Evolutionary conservation across 2,113 vertebrate species (phyloP), one percentile per base, ranked within the genome.

Genomic region (Podarcis raffonei): DNA sequence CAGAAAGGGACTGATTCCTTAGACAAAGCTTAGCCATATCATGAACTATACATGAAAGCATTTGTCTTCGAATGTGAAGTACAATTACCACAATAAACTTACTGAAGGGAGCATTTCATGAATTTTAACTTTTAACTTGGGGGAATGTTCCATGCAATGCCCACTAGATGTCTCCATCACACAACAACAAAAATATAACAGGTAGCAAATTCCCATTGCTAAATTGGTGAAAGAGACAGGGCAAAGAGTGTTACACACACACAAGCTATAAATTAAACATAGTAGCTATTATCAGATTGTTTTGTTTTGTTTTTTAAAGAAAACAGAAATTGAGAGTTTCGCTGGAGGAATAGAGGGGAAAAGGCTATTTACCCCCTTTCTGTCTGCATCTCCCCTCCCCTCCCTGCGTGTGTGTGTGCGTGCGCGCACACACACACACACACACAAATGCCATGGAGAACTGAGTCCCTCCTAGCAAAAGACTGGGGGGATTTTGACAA

Each of bases 121-220:
- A 84, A 57, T 57, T 22, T 53, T 9, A 68, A 39, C 11, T 25
- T 68, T 68, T 66, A 30, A 83, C 27, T 11, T 18, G 37, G 23
- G 71, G n/a, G 48, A 42, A 3, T 48, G 16, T 82, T 75, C 57
- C 37, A n/a, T 0, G 3, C 57, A 83, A 5, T 20, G 16, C 2
- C 87, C 87, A 88, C 87, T 88, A 88, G 87, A 88, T 77, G 87
- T 77, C 87, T 68, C 20, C 25, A 30, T 27, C n/a, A 13, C 57
- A 76, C 72, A 77, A 77, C 6, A 35, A 77, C 7, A 88, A 77
- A 35, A 42, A 57, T 32, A 8, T 9, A 7, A 13, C 18, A 23
- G 48, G 48, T 15, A 35, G 32, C 25, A 53, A 32, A 4, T 32
- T 65, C 27, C n/a, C 27, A 25, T 16, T 48, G 32, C 2, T n/a